These are phyloP conservation scores for Molorchus minor DNA, from an alignment of 2,888 invertebrate genomes.

Conservation along the genomic window DNA sequence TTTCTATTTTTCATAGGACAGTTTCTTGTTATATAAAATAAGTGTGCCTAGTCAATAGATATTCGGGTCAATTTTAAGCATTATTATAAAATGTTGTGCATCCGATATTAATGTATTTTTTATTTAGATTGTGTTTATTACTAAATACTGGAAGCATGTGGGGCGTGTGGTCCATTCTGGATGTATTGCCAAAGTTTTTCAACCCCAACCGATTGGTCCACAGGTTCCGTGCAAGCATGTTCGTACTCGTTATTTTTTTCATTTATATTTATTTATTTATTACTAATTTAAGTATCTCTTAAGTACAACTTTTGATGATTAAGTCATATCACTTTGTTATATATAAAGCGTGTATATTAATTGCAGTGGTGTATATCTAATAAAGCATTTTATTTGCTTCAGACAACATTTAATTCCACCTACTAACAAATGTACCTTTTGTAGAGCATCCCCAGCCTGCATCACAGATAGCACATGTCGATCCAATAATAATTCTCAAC, in stretches of 20 bases:
- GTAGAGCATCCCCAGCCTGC: neutral
- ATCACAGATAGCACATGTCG: no score
- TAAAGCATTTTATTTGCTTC: conserved; percentile 65
- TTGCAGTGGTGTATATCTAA: conserved; percentile 65
- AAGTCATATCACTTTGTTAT: conserved; percentile 66
- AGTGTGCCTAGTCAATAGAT: conserved; percentile 74
- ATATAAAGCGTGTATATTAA: conserved; percentile 64
- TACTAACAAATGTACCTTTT: conserved; percentile 21
- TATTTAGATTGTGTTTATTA: conserved; percentile 5
- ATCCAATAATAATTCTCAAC: no score
- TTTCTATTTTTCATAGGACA: conserved; percentile 66
- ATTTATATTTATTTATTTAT: conserved; percentile 52
- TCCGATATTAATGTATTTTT: conserved; percentile 14
- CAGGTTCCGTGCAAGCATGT: conserved; percentile 24
- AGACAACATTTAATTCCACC: conserved; percentile 31
- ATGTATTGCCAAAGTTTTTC: conserved; percentile 33
- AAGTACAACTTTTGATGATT: conserved; percentile 63
- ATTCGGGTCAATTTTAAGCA: conserved; percentile 67
- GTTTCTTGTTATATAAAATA: conserved; percentile 70
- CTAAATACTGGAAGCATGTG: conserved; percentile 1
- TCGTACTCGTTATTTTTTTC: conserved; percentile 53
- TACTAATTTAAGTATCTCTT: conserved; percentile 55
- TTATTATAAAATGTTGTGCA: conserved; percentile 56
- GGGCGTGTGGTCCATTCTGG: conserved; percentile 26
- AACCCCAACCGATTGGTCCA: conserved; percentile 26